Evolutionary conservation across 1,140 invertebrate genomes (phyloP), one percentile per base, ranked within the genome.

Genomic region (Oppia nitens): DNA sequence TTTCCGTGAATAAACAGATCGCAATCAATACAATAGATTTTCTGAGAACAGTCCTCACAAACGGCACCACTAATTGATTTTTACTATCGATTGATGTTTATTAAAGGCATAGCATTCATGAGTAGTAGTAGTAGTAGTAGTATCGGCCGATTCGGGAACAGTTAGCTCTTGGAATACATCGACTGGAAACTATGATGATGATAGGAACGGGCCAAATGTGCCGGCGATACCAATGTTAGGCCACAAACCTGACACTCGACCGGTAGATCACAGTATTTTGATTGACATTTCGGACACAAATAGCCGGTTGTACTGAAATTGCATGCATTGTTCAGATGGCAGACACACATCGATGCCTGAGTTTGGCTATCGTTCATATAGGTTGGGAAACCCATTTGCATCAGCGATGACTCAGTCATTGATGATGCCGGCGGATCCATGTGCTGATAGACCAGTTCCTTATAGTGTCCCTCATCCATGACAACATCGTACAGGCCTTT

Each of bases 201-300:
- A 73, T 96, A 97, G 0, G 91, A 96, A 60, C 93, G 78, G 9
- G 94, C 93, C 45, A 98, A 77, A 76, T 98, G 94, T 17, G 93
- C 91, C 12, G 94, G 91, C 4, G 93, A 96, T 2, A 97, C 93
- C n/a, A 98, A 74, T 2, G 91, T 97, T 25, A 98, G 75, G 12
- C 75, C 89, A 75, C 95, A 98, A 14, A 85, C 83, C 68, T 84
- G 80, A 71, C 95, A 98, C 74, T 98, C 94, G 1, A 92, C 87
- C 0, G 95, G 95, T 62, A 98, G 77, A 71, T 97, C 91, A 74
- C 94, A 98, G 72, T 97, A 96, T 75, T 96, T 95, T 71, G 87
- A 89, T 60, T 83, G 81, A 74, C 95, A 98, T 69, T 96, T 91
- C 24, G 91, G 92, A 72, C 93, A 98, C 66, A 92, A 83, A 69